These are phyloP conservation scores for Drosophila cardini DNA, from an alignment of 1,140 invertebrate species.

Conservation along the genomic window DNA sequence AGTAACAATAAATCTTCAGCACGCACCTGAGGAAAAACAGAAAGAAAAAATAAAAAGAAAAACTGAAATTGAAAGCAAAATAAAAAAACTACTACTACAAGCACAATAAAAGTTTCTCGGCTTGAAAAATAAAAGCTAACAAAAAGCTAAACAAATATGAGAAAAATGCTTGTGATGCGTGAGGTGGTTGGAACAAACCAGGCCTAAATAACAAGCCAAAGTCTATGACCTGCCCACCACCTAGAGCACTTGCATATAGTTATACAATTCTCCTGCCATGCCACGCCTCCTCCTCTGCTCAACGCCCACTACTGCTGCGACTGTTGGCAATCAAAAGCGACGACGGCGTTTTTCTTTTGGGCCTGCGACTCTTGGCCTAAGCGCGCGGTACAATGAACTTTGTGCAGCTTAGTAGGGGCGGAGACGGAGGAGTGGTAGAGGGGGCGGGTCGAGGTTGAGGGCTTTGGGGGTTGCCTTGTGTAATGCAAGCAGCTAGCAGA, in stretches of 20 bases:
- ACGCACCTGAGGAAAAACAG: constrained; percentile 25
- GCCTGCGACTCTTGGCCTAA: constrained; percentile 73
- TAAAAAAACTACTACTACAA: constrained; percentile 8
- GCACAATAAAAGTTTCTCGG: constrained; percentile 42
- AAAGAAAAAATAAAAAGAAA: neutral
- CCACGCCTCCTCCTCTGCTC: neutral
- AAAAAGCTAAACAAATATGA: constrained; percentile 47
- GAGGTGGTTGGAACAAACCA: neutral
- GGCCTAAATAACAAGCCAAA: constrained; percentile 28
- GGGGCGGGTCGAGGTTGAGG: neutral
- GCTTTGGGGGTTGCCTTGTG: constrained; percentile 39
- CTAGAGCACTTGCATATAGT: constrained; percentile 39
- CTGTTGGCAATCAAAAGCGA: constrained; percentile 78
- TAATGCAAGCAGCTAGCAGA: constrained; percentile 67
- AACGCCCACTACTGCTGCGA: neutral
- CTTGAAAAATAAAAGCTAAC: constrained; percentile 7
- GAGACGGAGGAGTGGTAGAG: neutral
- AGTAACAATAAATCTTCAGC: constrained; percentile 31
- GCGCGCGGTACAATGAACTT: constrained; percentile 80
- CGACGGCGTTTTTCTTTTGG: constrained; percentile 65
- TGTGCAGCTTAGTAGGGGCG: constrained; percentile 37
- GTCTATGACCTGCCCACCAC: constrained; percentile 53
- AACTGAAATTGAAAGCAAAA: neutral
- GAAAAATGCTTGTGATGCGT: constrained; percentile 33
- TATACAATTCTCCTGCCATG: constrained; percentile 24